Evolutionary conservation across 2,797 vertebrate species (phyloP), one percentile per base, ranked within the genome.

Genomic region (Ispidina picta): DNA sequence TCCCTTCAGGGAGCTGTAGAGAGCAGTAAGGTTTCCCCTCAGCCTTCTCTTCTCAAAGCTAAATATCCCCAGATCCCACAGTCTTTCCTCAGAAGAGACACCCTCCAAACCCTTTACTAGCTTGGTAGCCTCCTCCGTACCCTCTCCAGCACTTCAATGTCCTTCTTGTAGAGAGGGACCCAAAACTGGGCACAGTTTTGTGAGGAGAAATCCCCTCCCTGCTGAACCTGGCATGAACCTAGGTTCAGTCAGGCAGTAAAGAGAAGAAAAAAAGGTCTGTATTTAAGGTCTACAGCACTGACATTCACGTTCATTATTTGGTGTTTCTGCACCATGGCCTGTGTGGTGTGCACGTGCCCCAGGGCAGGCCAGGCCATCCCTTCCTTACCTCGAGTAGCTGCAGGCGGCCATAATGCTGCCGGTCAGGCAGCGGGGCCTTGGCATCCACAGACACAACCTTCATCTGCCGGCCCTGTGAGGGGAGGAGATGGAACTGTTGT

Each of bases 361-460:
- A 62, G 22, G 22, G n/a, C 82, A 80, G 19, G n/a, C 8, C 23
- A 43, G 33, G 74, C 29, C 39, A 9, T 6, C 7, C 8, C 37
- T 31, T 70, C 72, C 95, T 96, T 98, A 99, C 99, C 98, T 99
- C 99, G 37, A 98, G 48, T 20, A 99, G 92, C 86, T 98, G 98
- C 70, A 99, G 97, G 54, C 97, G 97, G 41, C 98, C 98, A 10
- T 99, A 97, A 92, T 99, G 97, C 3, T 98, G 95, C 83, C 96
- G 97, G 96, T 99, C 99, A 60, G 99, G 98, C 73, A 97, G 88
- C 6, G 98, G 99, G 43, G 92, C 95, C 79, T 97, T 97, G 28
- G 97, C 87, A 73, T 98, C 98, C 93, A 97, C 66, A 59, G 98
- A 98, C 89, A 98, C 89, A 84, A 99, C 15, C 28, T 97, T 98